These are phyloP conservation scores for Dasyurus viverrinus DNA, from an alignment of 2,113 vertebrate genomes.

Conservation along the genomic window DNA sequence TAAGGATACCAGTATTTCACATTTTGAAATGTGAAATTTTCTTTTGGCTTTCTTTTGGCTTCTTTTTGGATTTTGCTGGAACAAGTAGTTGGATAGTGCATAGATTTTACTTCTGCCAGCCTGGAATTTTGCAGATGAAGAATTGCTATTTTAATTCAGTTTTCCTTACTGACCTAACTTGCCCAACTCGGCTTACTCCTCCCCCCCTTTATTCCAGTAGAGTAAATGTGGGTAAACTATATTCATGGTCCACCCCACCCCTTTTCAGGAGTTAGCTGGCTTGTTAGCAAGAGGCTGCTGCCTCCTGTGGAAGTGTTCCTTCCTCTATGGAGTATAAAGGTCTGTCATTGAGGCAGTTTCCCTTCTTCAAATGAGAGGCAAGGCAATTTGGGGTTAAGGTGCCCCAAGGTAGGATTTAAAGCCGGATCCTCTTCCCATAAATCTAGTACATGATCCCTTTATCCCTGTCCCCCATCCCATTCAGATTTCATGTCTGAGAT, in stretches of 20 bases:
- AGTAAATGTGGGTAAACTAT: background rate
- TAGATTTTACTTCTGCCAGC: constrained; percentile 5
- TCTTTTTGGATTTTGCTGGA: background rate
- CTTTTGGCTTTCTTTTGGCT: constrained; percentile 18
- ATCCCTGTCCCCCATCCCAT: background rate
- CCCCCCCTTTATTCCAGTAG: constrained; percentile 3
- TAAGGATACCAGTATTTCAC: background rate
- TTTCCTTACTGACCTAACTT: constrained; percentile 37
- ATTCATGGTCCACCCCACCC: background rate
- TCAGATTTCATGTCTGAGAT: background rate
- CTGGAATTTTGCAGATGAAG: background rate
- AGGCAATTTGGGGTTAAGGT: no score
- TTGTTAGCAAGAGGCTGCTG: background rate
- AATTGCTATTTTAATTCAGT: background rate
- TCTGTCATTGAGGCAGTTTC: background rate
- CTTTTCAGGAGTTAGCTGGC: background rate
- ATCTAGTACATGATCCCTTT: background rate
- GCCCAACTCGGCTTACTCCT: constrained; percentile 16
- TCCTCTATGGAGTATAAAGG: background rate
- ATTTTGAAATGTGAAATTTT: background rate
- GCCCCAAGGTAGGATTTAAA: background rate
- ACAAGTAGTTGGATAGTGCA: background rate
- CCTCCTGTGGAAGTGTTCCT: background rate
- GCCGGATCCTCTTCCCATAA: background rate
- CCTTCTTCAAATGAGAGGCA: background rate